Evolutionary conservation across 2,888 invertebrate species (phyloP).

Genomic region (Plusia festucae): DNA sequence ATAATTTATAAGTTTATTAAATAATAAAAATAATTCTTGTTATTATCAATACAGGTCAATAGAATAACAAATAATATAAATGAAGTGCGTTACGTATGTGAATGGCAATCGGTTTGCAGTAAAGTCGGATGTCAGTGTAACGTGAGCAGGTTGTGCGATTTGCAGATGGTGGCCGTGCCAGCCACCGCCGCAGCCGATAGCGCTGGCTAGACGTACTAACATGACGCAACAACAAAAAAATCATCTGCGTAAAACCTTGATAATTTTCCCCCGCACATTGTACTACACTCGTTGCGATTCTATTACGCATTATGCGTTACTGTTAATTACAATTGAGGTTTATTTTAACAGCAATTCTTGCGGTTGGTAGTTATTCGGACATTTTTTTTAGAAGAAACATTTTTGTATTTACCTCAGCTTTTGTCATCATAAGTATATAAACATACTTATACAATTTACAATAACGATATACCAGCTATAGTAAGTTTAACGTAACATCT

Average conservation of each 20-base stretch:
- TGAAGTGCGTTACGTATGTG: conserved; percentile 18
- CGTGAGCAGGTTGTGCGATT: conserved; percentile 52
- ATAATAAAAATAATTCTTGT: not conserved
- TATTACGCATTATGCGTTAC: conserved; percentile 48
- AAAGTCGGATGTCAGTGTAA: conserved; percentile 65
- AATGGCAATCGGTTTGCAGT: conserved; percentile 46
- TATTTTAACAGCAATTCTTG: conserved; percentile 3
- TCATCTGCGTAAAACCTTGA: conserved; percentile 50
- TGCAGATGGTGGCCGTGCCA: conserved; percentile 83
- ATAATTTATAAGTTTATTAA: not conserved
- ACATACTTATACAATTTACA: too few relatives aligned
- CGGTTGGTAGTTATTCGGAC: not conserved
- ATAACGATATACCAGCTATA: too few relatives aligned
- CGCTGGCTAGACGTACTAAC: conserved; percentile 64
- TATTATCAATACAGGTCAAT: conserved; percentile 5
- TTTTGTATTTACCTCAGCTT: too few relatives aligned
- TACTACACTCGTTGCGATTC: conserved; percentile 36
- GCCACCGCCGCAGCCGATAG: conserved; percentile 71
- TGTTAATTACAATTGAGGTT: conserved; percentile 22
- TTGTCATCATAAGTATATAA: too few relatives aligned
- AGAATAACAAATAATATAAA: not conserved
- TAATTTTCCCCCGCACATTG: conserved; percentile 44
- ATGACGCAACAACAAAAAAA: conserved; percentile 56
- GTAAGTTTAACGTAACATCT: too few relatives aligned
- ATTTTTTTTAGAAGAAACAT: not conserved